These are phyloP conservation scores for Acromyrmex charruanus DNA, from an alignment of 1,140 invertebrate species.

Conservation along the genomic window DNA sequence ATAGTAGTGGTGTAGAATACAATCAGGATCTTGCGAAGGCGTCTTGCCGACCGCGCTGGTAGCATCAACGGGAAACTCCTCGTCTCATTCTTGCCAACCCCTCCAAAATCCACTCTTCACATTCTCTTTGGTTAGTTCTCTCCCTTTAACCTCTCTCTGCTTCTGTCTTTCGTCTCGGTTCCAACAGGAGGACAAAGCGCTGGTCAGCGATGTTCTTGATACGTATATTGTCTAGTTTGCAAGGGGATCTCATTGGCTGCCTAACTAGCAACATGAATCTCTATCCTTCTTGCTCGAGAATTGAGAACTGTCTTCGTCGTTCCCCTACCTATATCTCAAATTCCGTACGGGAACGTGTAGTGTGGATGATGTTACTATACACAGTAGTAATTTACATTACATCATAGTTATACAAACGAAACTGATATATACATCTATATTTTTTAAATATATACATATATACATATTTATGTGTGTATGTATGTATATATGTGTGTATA, in stretches of 20 bases:
- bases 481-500: no score
- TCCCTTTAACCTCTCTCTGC: constrained; percentile 19
- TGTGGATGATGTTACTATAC: neutral
- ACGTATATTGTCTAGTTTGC: constrained; percentile 20
- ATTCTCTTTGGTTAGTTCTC: constrained; percentile 34
- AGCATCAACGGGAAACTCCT: constrained; percentile 58
- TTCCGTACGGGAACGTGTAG: neutral
- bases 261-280: constrained; percentile 16
- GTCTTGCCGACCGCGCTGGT: constrained; percentile 47
- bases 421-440: neutral
- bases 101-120: constrained; percentile 41
- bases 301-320: neutral
- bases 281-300: neutral
- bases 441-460: no score
- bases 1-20: constrained; percentile 52
- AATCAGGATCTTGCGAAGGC: constrained; percentile 53
- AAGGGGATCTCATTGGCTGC: neutral
- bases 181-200: constrained; percentile 2
- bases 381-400: neutral
- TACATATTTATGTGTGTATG: no score
- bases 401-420: neutral
- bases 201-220: constrained; percentile 30
- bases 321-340: neutral
- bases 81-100: constrained; percentile 50
- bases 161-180: constrained; percentile 18